Base-by-base conservation (phyloP, 1,140 invertebrate species). In the Brachionus rotundiformis region DNA sequence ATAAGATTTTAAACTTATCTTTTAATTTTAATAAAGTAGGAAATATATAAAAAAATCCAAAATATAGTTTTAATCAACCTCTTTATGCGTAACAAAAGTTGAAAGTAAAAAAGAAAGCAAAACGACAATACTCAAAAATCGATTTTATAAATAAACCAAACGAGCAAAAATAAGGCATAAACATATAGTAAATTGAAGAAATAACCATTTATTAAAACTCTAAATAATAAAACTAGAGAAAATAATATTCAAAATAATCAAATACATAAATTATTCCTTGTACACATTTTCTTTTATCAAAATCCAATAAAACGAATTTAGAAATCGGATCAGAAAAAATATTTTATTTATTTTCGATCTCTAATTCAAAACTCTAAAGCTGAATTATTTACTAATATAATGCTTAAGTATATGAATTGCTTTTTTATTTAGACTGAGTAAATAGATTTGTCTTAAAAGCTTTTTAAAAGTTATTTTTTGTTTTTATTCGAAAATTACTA, bases 261-360 rank as follows among this genome's bases (percentile, higher is more conserved):
- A 36, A 68, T 68, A 7, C 63, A 68, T 68, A 68, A 68, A 68
- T 68, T 68, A 68, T 68, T 68, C 63, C 63, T 19, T 54, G 47
- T 19, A 54, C 19, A 54, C 47, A 54, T 54, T 54, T 54, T n/a
- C 16, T 54, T 19, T 54, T 54, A 19, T 54, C 47, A 54, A 54
- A 54, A 54, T 54, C 16, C 47, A 19, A 54, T 16, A 54, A 54
- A 54, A 54, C 23, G 16, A 54, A 54, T 19, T 54, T 54, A 19
- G 23, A 54, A 54, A 54, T 54, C 19, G 16, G 47, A 54, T 54
- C n/a, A 54, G 47, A 54, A 54, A 54, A 54, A 54, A 19, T 19
- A 19, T 54, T 54, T 54, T 54, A 54, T 19, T 54, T 23, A 19
- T 54, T 54, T 54, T 54, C 47, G 47, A 54, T 54, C 47, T 7